A percentile compares a stretch with the other conserved stretches of the same genome.
These are phyloP conservation scores for Pseudolaguvia tuberculata DNA, from an alignment of 2,113 vertebrate species.

Conservation along the genomic window DNA sequence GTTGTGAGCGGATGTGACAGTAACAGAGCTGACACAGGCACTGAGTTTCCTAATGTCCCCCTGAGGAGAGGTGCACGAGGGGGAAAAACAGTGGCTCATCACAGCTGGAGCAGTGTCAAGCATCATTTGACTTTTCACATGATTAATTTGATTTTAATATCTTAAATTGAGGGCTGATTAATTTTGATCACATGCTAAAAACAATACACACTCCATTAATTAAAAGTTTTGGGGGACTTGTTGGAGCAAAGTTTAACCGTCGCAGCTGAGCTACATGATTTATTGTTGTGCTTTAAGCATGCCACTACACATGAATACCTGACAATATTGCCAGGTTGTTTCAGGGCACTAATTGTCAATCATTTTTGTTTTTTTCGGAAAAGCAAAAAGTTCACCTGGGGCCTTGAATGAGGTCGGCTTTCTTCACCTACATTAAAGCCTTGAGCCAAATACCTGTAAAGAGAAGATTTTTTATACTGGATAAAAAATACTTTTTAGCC, in stretches of 20 bases:
- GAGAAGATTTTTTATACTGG: conserved; percentile 21
- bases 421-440: conserved; percentile 11
- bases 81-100: conserved; percentile 97
- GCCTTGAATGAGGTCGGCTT: conserved; percentile 17
- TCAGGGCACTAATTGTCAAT: conserved; percentile 47
- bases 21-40: conserved; percentile 99
- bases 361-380: conserved; percentile 29
- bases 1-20: conserved; percentile 81
- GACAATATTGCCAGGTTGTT: conserved; percentile 35
- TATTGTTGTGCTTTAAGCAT: conserved; percentile 23
- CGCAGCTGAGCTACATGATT: conserved; percentile 29
- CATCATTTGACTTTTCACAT: conserved; percentile 99
- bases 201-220: conserved; percentile 81
- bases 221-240: conserved; percentile 49
- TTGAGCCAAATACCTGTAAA: conserved; percentile 52
- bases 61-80: conserved; percentile 87
- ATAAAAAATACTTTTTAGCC: conserved; percentile 52
- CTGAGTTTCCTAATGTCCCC: conserved; percentile 94
- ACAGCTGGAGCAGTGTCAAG: conserved; percentile 98
- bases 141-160: conserved; percentile 99
- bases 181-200: conserved; percentile 99
- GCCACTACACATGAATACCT: conserved; percentile 29
- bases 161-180: conserved; percentile 99
- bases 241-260: conserved; percentile 30
- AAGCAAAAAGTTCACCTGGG: conserved; percentile 34